Base-by-base conservation (phyloP, 1,140 invertebrate genomes). In the Bombus breviceps region DNA sequence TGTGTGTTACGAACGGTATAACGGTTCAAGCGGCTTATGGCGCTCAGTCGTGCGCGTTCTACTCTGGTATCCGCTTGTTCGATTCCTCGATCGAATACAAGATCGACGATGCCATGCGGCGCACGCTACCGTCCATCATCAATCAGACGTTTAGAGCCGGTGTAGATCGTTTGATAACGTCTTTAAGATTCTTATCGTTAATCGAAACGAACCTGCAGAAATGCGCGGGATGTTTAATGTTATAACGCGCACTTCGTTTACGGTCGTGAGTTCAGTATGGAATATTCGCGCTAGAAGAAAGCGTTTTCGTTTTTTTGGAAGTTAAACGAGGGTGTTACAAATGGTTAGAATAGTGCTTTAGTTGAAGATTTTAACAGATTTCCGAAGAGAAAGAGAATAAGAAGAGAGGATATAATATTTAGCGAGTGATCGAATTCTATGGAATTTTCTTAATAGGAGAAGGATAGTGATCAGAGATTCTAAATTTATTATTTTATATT, bases 1-100 rank as follows among this genome's bases (percentile, higher is more conserved):
- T 89, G 86, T 89, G 66, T 78, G 88, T 89, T 89, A 86, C 68
- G 79, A 89, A 89, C 79, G 83, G 83, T 57, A 81, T 89, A 89
- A 89, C 88, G 88, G 88, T 89, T 83, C 43, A 68, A 76, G 79
- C 57, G 59, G 88, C 76, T 86, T 81, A 80, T 83, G 76, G 76
- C 74, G 87, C 68, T 86, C 83, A 80, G 83, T 82, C 57, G 87
- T 59, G 84, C 75, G 80, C 47, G 75, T 64, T 81, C 83, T 83
- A 78, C 80, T 80, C 84, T 43, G 81, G 80, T 81, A 86, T 83
- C 83, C 76, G 80, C 68, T 83, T 59, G 43, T 82, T 68, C 88
- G 80, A 88, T 89, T 75, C 39, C 62, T 71, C 68, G 81, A 89
- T 85, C 78, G 41, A 47, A 85, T 86, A 28, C 5, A 37, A 28